A percentile compares a stretch with the other conserved stretches of the same genome.
Conservation (phyloP, 2,797 vertebrate genomes). For the Antrozous pallidus region DNA sequence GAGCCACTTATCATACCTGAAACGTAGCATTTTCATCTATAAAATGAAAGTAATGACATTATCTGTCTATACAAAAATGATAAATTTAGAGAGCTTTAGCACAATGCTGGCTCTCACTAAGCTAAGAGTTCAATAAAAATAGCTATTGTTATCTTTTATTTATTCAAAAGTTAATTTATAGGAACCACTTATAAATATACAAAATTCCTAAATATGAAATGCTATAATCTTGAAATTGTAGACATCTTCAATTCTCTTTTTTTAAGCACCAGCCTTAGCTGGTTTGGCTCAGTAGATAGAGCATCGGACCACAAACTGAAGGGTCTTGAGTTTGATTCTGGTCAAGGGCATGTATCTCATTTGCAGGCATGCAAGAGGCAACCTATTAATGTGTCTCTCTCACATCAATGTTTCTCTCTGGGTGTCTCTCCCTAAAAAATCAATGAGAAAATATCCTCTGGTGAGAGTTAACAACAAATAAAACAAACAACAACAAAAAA, state of each 20-base stretch:
- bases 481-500: too few species aligned
- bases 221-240: background rate
- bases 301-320: too few species aligned
- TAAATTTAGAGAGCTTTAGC: background rate
- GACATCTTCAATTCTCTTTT: background rate
- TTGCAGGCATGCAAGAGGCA: too few species aligned
- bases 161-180: slow-evolving; percentile 5
- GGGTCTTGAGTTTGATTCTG: too few species aligned
- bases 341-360: too few species aligned
- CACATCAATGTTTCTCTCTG: too few species aligned
- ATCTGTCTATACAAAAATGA: background rate
- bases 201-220: background rate
- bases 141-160: slow-evolving; percentile 4
- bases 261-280: background rate
- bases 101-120: background rate
- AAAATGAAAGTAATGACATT: background rate
- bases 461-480: too few species aligned
- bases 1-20: background rate
- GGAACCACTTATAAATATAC: background rate
- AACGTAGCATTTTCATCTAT: background rate
- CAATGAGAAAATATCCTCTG: too few species aligned
- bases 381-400: too few species aligned
- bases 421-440: too few species aligned
- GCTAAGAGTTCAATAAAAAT: background rate
- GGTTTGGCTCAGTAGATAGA: too few species aligned